Evolutionary conservation across 1,140 invertebrate species (phyloP), one percentile per base, ranked within the genome.

Genomic region (Ceratosolen fusciceps): DNA sequence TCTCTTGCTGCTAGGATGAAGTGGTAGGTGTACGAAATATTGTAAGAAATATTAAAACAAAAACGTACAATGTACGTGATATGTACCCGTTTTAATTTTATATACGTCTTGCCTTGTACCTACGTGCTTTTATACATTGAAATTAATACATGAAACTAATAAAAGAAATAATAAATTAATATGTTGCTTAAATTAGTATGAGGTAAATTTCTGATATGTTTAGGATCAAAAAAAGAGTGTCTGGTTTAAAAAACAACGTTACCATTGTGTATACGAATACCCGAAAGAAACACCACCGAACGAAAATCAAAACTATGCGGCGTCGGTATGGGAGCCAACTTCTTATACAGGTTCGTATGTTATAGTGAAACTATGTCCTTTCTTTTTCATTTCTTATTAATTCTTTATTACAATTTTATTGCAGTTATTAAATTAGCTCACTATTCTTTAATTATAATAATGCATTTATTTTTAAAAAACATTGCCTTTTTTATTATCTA

Each of bases 191-290:
- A 37, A 21, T 24, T 58, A 39, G 0, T 60, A 58, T 37, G 5
- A 72, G n/a, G 37, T 70, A 12, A n/a, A 43, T 24, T 67, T 47
- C 31, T 39, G 24, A 24, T 49, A 86, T 86, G 70, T 87, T 56
- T 81, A 92, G 91, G 89, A 90, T 83, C 87, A 89, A 80, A 92
- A 92, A 84, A 93, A 92, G 82, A 91, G 91, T 82, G 95, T 96
- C 43, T 94, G 93, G 87, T 96, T 96, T 90, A 95, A 96, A 86
- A 94, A 94, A 82, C 94, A 96, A 89, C 94, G 94, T 85, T 95
- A 95, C 87, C 94, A 95, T 85, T 95, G 94, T 84, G 94, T 96
- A 54, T 96, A 95, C 86, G 94, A 96, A 85, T 96, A 96, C 89
- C 95, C 95, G 34, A 92, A 94, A 82, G 95, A 95, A 87, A 90